Percentiles rank a stretch among this genome's conserved stretches.
These are phyloP conservation scores for Smutsia temminckii DNA, from an alignment of 2,797 vertebrate species.

Conservation along the genomic window DNA sequence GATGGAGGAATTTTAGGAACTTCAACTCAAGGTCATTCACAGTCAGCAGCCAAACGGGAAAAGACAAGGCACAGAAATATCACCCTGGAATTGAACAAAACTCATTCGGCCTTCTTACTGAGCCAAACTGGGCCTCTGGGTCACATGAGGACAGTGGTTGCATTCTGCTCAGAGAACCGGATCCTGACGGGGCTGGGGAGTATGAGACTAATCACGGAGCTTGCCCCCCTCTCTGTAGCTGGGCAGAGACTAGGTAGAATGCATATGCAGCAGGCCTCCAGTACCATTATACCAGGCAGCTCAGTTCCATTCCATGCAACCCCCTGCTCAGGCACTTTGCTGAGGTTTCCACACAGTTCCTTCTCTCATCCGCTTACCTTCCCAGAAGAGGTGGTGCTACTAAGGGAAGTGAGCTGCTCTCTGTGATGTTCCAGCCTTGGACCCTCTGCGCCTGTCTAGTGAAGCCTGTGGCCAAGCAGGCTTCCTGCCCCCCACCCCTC, in stretches of 20 bases:
- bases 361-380: not conserved
- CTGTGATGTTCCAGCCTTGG: not conserved
- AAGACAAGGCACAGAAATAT: slow-evolving; percentile 19
- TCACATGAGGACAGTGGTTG: not conserved
- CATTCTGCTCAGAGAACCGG: not conserved
- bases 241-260: not conserved
- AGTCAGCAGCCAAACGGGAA: slow-evolving; percentile 18
- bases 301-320: not conserved
- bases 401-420: no score
- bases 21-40: slow-evolving; percentile 63
- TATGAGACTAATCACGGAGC: accelerated
- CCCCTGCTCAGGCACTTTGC: not conserved
- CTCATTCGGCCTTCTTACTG: not conserved
- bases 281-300: not conserved
- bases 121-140: no score
- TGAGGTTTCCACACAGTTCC: not conserved
- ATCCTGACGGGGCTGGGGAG: not conserved
- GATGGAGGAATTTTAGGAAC: slow-evolving; percentile 49
- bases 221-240: not conserved
- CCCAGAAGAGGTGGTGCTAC: accelerated
- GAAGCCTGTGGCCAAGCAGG: not conserved
- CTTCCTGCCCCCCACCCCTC: accelerated
- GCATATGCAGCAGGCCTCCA: not conserved
- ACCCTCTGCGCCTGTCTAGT: not conserved
- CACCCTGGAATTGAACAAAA: not conserved